Evolutionary conservation across 2,888 invertebrate species (phyloP).

Genomic region (Latheticus oryzae): DNA sequence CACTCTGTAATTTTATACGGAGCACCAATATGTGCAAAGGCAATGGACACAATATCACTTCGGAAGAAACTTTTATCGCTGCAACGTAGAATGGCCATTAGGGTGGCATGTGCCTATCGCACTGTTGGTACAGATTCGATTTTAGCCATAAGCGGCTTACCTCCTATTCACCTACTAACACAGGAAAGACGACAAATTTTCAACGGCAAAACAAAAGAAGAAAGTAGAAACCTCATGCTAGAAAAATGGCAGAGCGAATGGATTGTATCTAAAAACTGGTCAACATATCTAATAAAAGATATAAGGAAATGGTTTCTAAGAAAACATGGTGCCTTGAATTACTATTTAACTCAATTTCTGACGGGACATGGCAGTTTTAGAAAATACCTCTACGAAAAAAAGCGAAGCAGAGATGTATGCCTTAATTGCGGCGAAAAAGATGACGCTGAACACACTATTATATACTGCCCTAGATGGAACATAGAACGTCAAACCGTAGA

Average conservation of each 20-base stretch:
- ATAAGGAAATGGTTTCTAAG: background rate
- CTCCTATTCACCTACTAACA: slow-evolving; percentile 1
- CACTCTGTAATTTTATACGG: slow-evolving; percentile 13
- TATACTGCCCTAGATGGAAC: background rate
- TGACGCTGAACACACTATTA: background rate
- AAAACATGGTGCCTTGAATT: background rate
- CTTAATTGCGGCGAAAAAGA: background rate
- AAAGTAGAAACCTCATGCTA: background rate
- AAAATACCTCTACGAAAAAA: background rate
- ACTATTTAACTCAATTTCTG: background rate
- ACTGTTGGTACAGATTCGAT: slow-evolving; percentile 1
- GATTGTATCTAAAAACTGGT: background rate
- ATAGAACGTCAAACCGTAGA: background rate
- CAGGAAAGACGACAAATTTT: background rate
- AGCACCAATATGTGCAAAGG: background rate
- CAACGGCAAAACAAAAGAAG: background rate
- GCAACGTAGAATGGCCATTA: slow-evolving; percentile 6
- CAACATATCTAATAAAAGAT: background rate
- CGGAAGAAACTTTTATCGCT: background rate
- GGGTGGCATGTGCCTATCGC: slow-evolving; percentile 2
- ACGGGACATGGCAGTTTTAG: background rate
- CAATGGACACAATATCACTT: background rate
- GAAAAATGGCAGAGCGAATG: background rate
- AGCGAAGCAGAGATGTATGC: background rate
- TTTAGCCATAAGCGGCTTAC: background rate